Conservation (phyloP, 2,888 invertebrate species). For the Muschampia staudingeri region DNA sequence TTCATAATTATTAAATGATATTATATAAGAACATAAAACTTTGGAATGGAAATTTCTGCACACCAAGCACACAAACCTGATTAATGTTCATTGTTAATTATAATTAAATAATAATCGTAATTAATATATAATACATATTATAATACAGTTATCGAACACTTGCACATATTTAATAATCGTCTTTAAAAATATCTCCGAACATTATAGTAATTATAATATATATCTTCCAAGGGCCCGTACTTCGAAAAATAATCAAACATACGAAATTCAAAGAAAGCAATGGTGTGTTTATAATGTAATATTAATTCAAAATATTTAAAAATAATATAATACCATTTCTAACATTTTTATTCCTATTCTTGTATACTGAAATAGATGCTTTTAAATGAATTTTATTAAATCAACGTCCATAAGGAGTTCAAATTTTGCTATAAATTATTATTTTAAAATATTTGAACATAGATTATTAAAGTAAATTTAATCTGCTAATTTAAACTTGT, state of each 20-base stretch:
- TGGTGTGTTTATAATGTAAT: slow-evolving; percentile 52
- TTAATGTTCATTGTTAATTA: slow-evolving; percentile 36
- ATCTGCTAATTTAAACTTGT: background rate
- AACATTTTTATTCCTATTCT: slow-evolving; percentile 4
- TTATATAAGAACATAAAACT: slow-evolving; percentile 24
- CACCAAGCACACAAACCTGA: slow-evolving; percentile 44
- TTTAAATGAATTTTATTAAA: slow-evolving; percentile 23
- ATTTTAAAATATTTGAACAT: slow-evolving; percentile 43
- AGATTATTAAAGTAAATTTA: too few relatives aligned
- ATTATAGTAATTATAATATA: slow-evolving; percentile 24
- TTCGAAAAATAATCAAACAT: background rate
- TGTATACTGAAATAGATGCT: slow-evolving; percentile 14
- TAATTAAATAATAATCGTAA: slow-evolving; percentile 28
- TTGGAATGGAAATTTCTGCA: slow-evolving; percentile 35
- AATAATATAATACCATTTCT: slow-evolving; percentile 32
- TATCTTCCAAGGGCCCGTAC: background rate
- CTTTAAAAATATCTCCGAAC: slow-evolving; percentile 28
- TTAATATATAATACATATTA: slow-evolving; percentile 35
- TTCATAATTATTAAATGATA: slow-evolving; percentile 27
- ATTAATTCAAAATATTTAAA: slow-evolving; percentile 49
- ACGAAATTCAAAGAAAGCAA: slow-evolving; percentile 7
- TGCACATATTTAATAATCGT: slow-evolving; percentile 59
- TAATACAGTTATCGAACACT: slow-evolving; percentile 60
- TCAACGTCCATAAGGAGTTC: slow-evolving; percentile 18
- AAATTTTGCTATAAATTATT: slow-evolving; percentile 33